A percentile compares a stretch with the other conserved stretches of the same genome.
phyloP scores from a whole-genome alignment of 2,113 vertebrate genomes.

The Coracopsis vasa region DNA sequence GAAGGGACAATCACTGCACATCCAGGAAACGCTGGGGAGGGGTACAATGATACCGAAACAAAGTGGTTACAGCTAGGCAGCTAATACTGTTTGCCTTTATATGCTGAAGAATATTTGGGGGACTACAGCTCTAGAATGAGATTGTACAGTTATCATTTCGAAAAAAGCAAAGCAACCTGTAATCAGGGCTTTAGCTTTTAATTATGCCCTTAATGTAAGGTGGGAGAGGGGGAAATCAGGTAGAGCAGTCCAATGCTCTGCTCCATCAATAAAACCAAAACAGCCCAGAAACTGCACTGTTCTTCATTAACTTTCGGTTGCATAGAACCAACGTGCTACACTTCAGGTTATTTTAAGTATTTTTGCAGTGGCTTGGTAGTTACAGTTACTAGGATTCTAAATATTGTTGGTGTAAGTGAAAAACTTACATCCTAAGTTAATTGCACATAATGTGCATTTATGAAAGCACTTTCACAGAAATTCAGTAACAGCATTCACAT shows the following conservation, averaged over 20 bases:
- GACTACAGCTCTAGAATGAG: neutral
- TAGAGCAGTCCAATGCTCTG: neutral
- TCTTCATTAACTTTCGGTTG: neutral
- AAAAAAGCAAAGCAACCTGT: neutral
- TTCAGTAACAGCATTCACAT: neutral
- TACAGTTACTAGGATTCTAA: neutral
- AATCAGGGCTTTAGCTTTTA: neutral
- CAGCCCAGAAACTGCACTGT: neutral
- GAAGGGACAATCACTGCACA: neutral
- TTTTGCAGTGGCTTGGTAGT: neutral
- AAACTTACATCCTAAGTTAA: neutral
- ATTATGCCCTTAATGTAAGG: neutral
- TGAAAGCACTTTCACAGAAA: neutral
- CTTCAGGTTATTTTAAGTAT: neutral
- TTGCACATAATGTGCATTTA: neutral
- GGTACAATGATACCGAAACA: neutral
- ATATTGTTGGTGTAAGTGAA: neutral
- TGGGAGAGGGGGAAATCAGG: neutral
- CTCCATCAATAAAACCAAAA: neutral
- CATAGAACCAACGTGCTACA: neutral
- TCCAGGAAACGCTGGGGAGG: neutral
- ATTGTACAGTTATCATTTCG: neutral
- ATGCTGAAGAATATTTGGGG: neutral
- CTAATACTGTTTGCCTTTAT: neutral
- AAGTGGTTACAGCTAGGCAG: neutral